Evolutionary conservation across 2,113 vertebrate species (phyloP), one percentile per base, ranked within the genome.

Genomic region (Chascanopsetta lugubris): DNA sequence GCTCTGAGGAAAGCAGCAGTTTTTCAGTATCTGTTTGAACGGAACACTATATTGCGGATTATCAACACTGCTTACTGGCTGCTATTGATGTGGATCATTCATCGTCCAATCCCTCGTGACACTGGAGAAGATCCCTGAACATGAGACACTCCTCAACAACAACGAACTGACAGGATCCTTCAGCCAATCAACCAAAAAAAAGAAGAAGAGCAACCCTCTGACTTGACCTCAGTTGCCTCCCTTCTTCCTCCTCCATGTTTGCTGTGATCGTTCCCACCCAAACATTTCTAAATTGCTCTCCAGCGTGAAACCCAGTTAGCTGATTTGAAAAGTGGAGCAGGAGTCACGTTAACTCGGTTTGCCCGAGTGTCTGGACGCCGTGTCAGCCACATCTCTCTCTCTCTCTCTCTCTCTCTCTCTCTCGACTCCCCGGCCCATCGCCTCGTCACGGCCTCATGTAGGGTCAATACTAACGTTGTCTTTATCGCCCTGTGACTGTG

Each of bases 401-500:
- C n/a, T n/a, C n/a, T n/a, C n/a, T n/a, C n/a, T n/a, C n/a, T n/a
- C n/a, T n/a, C n/a, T n/a, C n/a, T n/a, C n/a, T n/a, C n/a, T n/a
- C 43, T 47, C 63, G 27, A 47, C 58, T 77, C 63, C 68, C 43
- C 51, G n/a, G 45, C 65, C 34, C 76, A 79, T 86, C 71, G 78
- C 48, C 22, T 46, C 27, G 42, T 60, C 75, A 32, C 66, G 67
- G 62, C 38, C 55, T 18, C 3, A 12, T 50, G 62, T 40, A 51
- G 50, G 72, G 85, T 89, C 87, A 77, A 88, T 87, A 72, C 75
- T 86, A 86, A 86, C 75, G 47, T 21, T 38, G 61, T 83, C 60
- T 79, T 45, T 20, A 48, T 72, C 61, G 53, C 18, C 55, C 61
- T 81, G 43, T 49, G 60, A 55, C 72, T 80, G 80, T 81, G 80